Conservation (phyloP, 2,113 vertebrate genomes). For the Colaptes auratus region DNA sequence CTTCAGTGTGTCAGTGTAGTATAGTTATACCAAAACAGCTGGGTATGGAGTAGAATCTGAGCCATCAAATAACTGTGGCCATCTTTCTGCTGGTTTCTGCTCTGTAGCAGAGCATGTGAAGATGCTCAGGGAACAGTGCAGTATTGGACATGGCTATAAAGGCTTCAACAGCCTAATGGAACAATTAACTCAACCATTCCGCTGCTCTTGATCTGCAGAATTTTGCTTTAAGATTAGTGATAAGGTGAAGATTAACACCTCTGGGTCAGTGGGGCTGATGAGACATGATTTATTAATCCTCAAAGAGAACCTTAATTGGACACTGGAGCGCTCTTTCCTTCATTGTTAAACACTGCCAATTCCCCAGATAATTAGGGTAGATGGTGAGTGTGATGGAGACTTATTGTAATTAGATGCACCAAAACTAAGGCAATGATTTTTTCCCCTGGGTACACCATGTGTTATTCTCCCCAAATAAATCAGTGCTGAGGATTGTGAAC, state of each 20-base stretch:
- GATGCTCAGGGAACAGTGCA: background rate
- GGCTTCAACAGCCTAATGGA: conserved; percentile 59
- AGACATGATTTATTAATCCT: conserved; percentile 78
- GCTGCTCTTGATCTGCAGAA: conserved; percentile 67
- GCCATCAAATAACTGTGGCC: background rate
- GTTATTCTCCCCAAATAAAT: conserved; percentile 57
- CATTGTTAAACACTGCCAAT: conserved; percentile 71
- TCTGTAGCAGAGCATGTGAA: background rate
- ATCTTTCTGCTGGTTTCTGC: background rate
- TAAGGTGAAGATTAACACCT: conserved; percentile 77
- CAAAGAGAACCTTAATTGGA: conserved; percentile 78
- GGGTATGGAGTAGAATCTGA: background rate
- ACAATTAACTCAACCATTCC: conserved; percentile 69
- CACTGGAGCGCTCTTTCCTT: conserved; percentile 61
- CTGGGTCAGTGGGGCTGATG: conserved; percentile 65
- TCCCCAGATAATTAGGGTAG: conserved; percentile 61
- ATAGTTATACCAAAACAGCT: background rate
- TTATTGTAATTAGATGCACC: conserved; percentile 70
- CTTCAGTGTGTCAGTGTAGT: background rate
- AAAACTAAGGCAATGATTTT: conserved; percentile 63
- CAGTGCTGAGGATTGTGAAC: conserved; percentile 32
- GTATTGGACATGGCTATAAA: conserved; percentile 25
- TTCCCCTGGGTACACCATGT: conserved; percentile 18
- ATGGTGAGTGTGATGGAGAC: conserved; percentile 61
- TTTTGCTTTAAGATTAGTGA: conserved; percentile 71